A percentile compares a stretch with the other conserved stretches of the same genome.
phyloP scores from a whole-genome alignment of 2,113 vertebrate genomes.

The Irena cyanogastra region DNA sequence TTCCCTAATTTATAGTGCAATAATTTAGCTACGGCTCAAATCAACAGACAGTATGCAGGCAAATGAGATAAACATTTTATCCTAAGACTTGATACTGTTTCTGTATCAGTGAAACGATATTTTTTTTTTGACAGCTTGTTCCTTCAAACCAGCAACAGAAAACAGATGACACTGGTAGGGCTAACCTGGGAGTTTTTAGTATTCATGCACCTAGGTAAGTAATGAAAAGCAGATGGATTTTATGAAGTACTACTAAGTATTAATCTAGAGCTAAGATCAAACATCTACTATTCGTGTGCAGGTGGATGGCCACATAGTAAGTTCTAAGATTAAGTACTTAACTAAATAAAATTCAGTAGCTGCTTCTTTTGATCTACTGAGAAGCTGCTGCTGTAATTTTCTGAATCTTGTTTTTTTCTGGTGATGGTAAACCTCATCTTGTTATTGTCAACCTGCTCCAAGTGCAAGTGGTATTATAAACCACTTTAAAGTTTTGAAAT shows the following conservation, averaged over 20 bases:
- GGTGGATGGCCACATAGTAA: neutral
- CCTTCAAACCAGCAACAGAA: conserved; percentile 70
- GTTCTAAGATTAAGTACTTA: neutral
- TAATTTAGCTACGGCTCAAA: neutral
- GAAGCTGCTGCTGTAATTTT: neutral
- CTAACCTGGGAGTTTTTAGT: conserved; percentile 73
- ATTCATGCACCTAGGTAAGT: conserved; percentile 86
- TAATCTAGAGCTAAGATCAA: neutral
- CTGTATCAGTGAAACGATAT: neutral
- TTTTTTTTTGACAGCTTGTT: conserved; percentile 56
- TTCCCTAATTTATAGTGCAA: neutral
- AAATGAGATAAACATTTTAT: neutral
- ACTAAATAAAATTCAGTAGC: neutral
- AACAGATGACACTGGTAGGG: conserved; percentile 80
- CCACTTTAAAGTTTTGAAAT: neutral
- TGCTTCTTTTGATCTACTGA: neutral
- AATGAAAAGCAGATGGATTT: neutral
- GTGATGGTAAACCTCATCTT: neutral
- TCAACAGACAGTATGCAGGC: neutral
- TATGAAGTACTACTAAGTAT: neutral
- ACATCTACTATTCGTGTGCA: neutral
- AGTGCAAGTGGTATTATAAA: neutral
- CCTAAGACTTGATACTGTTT: neutral
- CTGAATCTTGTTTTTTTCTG: neutral
- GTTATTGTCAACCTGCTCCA: neutral